These are phyloP conservation scores for Andrena hattorfiana DNA, from an alignment of 2,888 invertebrate species.

Conservation along the genomic window DNA sequence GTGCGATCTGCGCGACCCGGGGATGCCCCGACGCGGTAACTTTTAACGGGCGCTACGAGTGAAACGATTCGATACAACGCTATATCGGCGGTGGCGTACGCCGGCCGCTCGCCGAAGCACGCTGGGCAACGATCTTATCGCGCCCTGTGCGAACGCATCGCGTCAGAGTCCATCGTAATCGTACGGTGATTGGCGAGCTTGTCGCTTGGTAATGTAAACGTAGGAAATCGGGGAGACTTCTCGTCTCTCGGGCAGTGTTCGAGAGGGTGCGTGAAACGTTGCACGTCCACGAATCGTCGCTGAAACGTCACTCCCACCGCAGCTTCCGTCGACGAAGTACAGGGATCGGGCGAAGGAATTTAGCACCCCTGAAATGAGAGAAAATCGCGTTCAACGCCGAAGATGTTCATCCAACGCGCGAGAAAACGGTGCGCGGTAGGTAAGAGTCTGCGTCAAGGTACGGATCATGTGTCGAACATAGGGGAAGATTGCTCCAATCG, in stretches of 20 bases:
- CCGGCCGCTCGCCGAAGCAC: neutral
- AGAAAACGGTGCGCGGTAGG: neutral
- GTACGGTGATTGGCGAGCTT: neutral
- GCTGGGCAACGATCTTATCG: neutral
- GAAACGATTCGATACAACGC: neutral
- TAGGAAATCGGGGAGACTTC: conserved; percentile 9
- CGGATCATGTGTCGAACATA: neutral
- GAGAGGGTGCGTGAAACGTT: neutral
- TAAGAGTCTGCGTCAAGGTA: neutral
- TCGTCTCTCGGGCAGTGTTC: neutral
- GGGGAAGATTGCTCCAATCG: neutral
- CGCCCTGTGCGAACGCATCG: neutral
- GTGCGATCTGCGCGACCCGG: neutral
- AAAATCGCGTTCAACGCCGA: conserved; percentile 13
- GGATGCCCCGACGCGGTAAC: too few species aligned
- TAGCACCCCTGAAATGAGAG: conserved; percentile 24
- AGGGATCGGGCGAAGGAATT: neutral
- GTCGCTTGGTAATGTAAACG: conserved; percentile 3
- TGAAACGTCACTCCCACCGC: neutral
- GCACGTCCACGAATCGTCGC: too few species aligned
- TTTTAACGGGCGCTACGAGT: neutral
- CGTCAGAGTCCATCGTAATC: neutral
- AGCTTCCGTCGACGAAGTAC: neutral
- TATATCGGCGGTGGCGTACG: too few species aligned
- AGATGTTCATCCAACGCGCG: neutral